Evolutionary conservation across 2,113 vertebrate genomes (phyloP).

Genomic region (Raja brachyura): DNA sequence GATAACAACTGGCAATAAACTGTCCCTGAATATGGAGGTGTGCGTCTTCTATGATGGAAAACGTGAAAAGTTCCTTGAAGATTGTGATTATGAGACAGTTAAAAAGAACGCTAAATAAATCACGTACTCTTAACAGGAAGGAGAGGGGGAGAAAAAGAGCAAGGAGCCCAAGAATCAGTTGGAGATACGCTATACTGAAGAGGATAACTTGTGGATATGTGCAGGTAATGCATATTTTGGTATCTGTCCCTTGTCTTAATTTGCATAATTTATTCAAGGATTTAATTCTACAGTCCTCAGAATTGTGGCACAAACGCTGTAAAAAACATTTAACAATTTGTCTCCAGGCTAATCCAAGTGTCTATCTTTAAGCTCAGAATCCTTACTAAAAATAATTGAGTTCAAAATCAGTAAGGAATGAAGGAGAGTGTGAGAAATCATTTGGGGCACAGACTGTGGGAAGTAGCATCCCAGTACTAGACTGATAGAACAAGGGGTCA

Average conservation of each 20-base stretch:
- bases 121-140: not conserved
- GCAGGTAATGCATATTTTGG: not conserved
- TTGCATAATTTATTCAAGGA: not conserved
- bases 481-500: not conserved
- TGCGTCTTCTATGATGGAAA: not conserved
- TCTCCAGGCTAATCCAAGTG: not conserved
- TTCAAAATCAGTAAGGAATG: not conserved
- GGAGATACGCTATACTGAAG: not conserved
- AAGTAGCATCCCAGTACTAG: not conserved
- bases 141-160: not conserved
- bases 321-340: conserved; percentile 9
- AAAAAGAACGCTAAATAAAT: not conserved
- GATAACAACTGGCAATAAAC: too few relatives aligned
- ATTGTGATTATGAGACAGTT: not conserved
- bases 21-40: too few relatives aligned
- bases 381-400: not conserved
- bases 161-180: not conserved
- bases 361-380: not conserved
- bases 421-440: not conserved
- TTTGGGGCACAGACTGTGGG: not conserved
- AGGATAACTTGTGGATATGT: not conserved
- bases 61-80: too few relatives aligned
- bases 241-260: not conserved
- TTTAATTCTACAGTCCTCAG: not conserved
- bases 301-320: not conserved